Percentiles rank a stretch among this genome's conserved stretches.
These are phyloP conservation scores for Percopsis transmontana DNA, from an alignment of 2,113 vertebrate species.

Conservation along the genomic window DNA sequence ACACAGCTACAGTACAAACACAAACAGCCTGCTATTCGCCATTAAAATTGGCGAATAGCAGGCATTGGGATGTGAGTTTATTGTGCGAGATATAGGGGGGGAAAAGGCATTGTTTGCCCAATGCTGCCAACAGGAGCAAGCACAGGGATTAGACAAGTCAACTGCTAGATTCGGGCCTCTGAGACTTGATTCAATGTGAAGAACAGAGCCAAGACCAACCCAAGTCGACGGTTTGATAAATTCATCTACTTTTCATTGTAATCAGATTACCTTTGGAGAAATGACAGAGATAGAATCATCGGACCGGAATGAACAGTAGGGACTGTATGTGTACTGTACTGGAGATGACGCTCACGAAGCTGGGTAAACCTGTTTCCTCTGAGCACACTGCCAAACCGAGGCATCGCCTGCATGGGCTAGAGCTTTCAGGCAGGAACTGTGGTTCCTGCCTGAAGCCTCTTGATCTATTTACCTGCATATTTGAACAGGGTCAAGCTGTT, in stretches of 20 bases:
- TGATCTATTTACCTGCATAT: constrained; percentile 4
- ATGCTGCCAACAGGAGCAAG: background rate
- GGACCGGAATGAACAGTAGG: background rate
- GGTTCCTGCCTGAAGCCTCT: background rate
- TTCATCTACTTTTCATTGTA: background rate
- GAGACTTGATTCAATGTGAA: background rate
- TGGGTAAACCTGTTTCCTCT: background rate
- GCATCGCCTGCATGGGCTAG: too few relatives aligned
- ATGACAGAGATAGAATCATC: background rate
- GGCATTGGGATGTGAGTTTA: background rate
- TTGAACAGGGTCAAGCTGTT: constrained; percentile 1
- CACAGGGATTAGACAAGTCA: constrained; percentile 2
- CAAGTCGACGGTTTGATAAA: background rate
- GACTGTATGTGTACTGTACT: background rate
- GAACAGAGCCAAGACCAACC: too few relatives aligned
- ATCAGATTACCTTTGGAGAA: background rate
- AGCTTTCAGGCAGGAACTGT: background rate
- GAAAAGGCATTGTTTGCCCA: background rate
- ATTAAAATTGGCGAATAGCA: too few relatives aligned
- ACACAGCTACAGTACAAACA: background rate
- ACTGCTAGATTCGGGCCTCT: background rate
- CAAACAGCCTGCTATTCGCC: background rate
- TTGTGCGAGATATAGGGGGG: background rate
- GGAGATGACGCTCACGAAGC: background rate
- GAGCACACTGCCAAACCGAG: background rate